Percentiles rank a stretch among this genome's conserved stretches.
Conservation (phyloP, 2,888 invertebrate species). For the Clepsis dumicolana region DNA sequence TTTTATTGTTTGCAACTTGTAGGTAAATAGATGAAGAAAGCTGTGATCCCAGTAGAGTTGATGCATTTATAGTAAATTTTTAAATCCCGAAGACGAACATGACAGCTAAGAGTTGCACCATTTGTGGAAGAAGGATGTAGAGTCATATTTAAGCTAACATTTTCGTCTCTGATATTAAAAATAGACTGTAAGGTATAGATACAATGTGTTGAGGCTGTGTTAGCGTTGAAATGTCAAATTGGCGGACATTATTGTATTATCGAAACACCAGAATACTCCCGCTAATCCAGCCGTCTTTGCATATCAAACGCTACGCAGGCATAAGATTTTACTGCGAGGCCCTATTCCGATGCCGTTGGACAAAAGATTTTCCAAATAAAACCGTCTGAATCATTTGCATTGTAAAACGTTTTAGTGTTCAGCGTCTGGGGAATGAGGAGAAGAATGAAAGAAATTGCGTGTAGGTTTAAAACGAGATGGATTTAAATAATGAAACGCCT, state of each 20-base stretch:
- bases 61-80: too few relatives aligned
- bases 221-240: neutral
- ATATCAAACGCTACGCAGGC: constrained; percentile 68
- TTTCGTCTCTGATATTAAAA: too few relatives aligned
- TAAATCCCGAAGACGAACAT: too few relatives aligned
- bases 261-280: constrained; percentile 52
- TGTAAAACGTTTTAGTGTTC: constrained; percentile 45
- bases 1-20: too few relatives aligned
- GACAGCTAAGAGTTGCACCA: too few relatives aligned
- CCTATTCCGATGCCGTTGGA: constrained; percentile 49
- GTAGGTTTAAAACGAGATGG: constrained; percentile 23
- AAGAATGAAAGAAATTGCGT: constrained; percentile 19
- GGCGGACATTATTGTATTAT: too few relatives aligned
- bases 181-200: too few relatives aligned
- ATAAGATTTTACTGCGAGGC: constrained; percentile 74
- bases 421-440: constrained; percentile 5
- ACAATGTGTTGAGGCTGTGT: too few relatives aligned
- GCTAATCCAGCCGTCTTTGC: constrained; percentile 67
- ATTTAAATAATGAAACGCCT: constrained; percentile 1
- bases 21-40: too few relatives aligned
- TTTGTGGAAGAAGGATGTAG: too few relatives aligned
- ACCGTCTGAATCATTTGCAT: constrained; percentile 56
- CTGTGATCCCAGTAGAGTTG: too few relatives aligned
- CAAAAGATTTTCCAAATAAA: constrained; percentile 62
- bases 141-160: too few relatives aligned